A percentile compares a stretch with the other conserved stretches of the same genome.
phyloP scores from a whole-genome alignment of 53 echinoderm and acorn worm genomes.

The Echinarachnius parma region DNA sequence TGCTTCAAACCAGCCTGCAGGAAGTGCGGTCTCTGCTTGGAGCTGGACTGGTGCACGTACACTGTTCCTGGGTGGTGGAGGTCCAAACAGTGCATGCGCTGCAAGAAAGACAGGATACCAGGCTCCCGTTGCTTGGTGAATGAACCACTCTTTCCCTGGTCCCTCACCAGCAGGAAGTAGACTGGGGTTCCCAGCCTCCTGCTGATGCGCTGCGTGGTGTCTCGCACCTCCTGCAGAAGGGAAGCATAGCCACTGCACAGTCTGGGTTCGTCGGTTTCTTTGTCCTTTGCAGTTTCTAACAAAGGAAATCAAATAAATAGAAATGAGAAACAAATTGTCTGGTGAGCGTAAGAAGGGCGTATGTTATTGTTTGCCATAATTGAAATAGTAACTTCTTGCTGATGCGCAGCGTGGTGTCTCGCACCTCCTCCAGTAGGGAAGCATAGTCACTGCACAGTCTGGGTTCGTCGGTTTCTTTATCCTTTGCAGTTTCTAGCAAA shows the following conservation, averaged over 20 bases:
- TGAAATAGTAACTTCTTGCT: slow-evolving; percentile 16
- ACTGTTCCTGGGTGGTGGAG: slow-evolving; percentile 61
- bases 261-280: no score
- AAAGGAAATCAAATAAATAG: no score
- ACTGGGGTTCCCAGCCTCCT: slow-evolving; percentile 20
- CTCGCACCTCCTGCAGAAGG: neutral
- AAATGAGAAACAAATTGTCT: no score
- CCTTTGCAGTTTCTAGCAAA: no score
- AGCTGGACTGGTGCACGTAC: slow-evolving; percentile 38
- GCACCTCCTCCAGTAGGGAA: slow-evolving; percentile 7
- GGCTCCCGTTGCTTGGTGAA: slow-evolving; percentile 59
- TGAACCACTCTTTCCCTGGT: neutral
- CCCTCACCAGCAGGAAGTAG: slow-evolving; percentile 30
- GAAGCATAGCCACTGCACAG: no score
- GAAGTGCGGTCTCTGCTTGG: neutral
- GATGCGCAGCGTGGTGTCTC: neutral
- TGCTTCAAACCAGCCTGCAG: slow-evolving; percentile 26
- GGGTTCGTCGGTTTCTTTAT: no score
- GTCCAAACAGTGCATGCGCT: slow-evolving; percentile 53
- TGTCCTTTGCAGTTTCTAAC: no score
- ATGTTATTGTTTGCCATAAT: no score
- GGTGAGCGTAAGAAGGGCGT: no score
- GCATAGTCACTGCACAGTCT: no score
- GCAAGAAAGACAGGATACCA: slow-evolving; percentile 57
- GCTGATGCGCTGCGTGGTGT: neutral